These are phyloP conservation scores for Orchestes rusci DNA, from an alignment of 2,888 invertebrate genomes.

Conservation along the genomic window DNA sequence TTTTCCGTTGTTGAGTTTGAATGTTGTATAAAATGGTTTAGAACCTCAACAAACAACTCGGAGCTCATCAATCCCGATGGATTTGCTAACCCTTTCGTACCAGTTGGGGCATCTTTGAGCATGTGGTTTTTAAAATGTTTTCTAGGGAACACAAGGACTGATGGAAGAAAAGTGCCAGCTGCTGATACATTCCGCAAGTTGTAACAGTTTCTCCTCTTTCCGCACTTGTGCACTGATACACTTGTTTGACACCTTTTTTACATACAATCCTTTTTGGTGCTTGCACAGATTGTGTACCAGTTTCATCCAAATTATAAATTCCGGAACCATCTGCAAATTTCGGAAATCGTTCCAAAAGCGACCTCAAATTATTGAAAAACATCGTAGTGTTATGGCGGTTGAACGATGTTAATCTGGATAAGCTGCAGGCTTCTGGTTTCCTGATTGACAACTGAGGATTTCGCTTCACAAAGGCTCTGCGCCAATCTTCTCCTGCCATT, in stretches of 20 bases:
- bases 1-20: too few species aligned
- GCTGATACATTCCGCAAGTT: conserved; percentile 34
- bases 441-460: too few species aligned
- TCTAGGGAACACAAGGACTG: conserved; percentile 37
- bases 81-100: conserved; percentile 35
- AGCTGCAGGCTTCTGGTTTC: conserved; percentile 26
- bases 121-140: conserved; percentile 33
- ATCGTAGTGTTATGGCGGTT: conserved; percentile 24
- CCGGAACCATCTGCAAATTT: conserved; percentile 18
- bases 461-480: too few species aligned
- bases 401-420: conserved; percentile 27
- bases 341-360: conserved; percentile 12
- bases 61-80: conserved; percentile 38
- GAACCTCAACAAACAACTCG: conserved; percentile 34
- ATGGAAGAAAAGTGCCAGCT: conserved; percentile 26
- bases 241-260: conserved; percentile 27
- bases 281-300: conserved; percentile 27
- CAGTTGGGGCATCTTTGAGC: conserved; percentile 35
- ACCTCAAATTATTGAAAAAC: conserved; percentile 23
- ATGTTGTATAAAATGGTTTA: conserved; percentile 37
- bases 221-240: conserved; percentile 34
- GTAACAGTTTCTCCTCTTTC: conserved; percentile 38
- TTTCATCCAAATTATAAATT: conserved; percentile 30
- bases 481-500: too few species aligned
- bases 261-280: conserved; percentile 27